Conservation (phyloP, 1,140 invertebrate genomes). For the Anastrepha obliqua region DNA sequence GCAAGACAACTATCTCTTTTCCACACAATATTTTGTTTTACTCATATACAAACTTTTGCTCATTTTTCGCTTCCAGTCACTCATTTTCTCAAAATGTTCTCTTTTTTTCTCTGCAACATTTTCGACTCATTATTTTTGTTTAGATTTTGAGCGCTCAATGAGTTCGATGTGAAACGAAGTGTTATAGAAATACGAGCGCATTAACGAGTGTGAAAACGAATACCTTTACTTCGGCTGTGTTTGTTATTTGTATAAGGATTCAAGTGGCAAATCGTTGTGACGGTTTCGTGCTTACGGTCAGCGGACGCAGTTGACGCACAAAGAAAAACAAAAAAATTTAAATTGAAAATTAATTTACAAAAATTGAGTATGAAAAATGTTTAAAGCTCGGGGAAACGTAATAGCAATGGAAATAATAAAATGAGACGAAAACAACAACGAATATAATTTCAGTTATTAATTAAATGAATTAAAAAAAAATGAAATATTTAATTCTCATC, state of each 20-base stretch:
- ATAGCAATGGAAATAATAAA: no score
- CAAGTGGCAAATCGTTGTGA: constrained; percentile 4
- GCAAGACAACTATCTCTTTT: no score
- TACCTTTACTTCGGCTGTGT: constrained; percentile 13
- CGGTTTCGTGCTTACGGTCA: constrained; percentile 38
- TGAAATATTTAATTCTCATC: no score
- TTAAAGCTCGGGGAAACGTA: no score
- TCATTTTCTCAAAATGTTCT: neutral
- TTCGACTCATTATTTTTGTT: neutral
- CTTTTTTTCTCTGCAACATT: neutral
- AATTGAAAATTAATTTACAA: neutral
- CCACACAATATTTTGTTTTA: neutral
- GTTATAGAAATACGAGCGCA: neutral
- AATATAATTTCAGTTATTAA: neutral
- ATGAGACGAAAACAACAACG: no score
- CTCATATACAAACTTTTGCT: neutral
- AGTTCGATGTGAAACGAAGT: neutral
- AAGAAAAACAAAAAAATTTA: neutral
- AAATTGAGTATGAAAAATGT: no score
- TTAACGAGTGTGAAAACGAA: neutral
- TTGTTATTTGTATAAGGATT: constrained; percentile 22
- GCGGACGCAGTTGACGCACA: neutral
- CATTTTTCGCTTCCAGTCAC: neutral
- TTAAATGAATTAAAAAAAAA: neutral
- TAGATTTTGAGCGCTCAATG: neutral